phyloP scores from a whole-genome alignment of 2,888 invertebrate genomes.

The Desoria tigrina region DNA sequence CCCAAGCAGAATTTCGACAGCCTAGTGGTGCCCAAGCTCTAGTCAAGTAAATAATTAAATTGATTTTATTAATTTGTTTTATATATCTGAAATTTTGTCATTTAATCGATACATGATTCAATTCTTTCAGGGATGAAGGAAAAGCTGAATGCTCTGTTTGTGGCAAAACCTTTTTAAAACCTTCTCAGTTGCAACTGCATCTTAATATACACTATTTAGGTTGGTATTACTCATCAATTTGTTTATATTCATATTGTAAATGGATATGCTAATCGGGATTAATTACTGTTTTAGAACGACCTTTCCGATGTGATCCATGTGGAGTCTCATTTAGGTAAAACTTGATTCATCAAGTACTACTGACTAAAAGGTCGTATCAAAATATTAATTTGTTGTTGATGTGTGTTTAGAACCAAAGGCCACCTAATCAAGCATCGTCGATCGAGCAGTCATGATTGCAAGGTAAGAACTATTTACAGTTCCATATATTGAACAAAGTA shows the following conservation, averaged over 20 bases:
- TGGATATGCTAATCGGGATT: no score
- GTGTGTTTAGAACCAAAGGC: slow-evolving; percentile 86
- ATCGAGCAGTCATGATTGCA: slow-evolving; percentile 87
- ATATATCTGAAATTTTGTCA: not conserved
- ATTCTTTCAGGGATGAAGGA: slow-evolving; percentile 66
- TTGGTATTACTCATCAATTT: no score
- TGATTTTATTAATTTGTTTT: not conserved
- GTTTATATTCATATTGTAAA: no score
- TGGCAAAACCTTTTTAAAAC: slow-evolving; percentile 87
- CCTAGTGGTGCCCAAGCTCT: slow-evolving; percentile 52
- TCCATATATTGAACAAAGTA: not conserved
- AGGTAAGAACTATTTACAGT: slow-evolving; percentile 62
- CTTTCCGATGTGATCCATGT: slow-evolving; percentile 87
- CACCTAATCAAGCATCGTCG: slow-evolving; percentile 91
- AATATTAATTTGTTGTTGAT: not conserved
- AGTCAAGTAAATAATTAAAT: slow-evolving; percentile 49
- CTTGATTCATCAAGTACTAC: slow-evolving; percentile 1
- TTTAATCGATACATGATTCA: not conserved
- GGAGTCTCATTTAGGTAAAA: slow-evolving; percentile 70
- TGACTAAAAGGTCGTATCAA: not conserved
- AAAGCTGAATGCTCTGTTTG: slow-evolving; percentile 81
- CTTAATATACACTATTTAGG: slow-evolving; percentile 95
- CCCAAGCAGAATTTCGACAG: slow-evolving; percentile 51
- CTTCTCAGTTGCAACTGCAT: slow-evolving; percentile 78
- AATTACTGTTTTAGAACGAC: no score